Evolutionary conservation across 2,113 vertebrate genomes (phyloP).

Genomic region (Salvelinus sp.): DNA sequence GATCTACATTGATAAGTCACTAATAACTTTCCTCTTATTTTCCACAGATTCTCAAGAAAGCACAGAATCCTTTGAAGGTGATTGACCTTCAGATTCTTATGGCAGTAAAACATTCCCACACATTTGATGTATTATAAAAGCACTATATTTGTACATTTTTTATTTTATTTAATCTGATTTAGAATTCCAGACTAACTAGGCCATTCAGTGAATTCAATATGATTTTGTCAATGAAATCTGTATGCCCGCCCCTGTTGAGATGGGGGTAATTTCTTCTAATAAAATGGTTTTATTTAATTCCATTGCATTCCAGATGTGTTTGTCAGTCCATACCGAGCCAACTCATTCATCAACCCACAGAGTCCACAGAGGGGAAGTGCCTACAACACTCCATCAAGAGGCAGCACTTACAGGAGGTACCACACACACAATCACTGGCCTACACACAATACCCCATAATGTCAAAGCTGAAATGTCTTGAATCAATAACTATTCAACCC

Average conservation of each 20-base stretch:
- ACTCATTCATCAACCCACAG: conserved; percentile 62
- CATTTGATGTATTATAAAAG: neutral
- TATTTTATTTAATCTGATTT: neutral
- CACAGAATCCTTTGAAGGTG: conserved; percentile 76
- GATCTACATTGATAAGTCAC: neutral
- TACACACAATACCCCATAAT: conserved; percentile 5
- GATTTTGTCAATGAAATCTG: neutral
- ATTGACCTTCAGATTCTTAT: conserved; percentile 34
- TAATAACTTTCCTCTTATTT: conserved; percentile 31
- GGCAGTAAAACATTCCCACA: conserved; percentile 34
- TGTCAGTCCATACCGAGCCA: conserved; percentile 60
- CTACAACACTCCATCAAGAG: conserved; percentile 28
- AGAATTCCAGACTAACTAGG: neutral
- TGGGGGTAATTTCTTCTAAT: conserved; percentile 12
- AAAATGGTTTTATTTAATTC: conserved; percentile 21
- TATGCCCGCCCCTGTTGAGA: neutral
- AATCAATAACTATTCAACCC: no score
- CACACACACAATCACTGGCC: conserved; percentile 11
- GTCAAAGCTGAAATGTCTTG: no score
- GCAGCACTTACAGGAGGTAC: conserved; percentile 48
- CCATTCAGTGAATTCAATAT: neutral
- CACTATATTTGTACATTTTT: neutral
- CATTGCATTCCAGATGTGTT: conserved; percentile 65
- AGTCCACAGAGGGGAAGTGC: conserved; percentile 27
- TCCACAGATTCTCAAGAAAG: conserved; percentile 76